Base-by-base conservation (phyloP, 2,888 invertebrate species). In the Parelbella ahira region DNA sequence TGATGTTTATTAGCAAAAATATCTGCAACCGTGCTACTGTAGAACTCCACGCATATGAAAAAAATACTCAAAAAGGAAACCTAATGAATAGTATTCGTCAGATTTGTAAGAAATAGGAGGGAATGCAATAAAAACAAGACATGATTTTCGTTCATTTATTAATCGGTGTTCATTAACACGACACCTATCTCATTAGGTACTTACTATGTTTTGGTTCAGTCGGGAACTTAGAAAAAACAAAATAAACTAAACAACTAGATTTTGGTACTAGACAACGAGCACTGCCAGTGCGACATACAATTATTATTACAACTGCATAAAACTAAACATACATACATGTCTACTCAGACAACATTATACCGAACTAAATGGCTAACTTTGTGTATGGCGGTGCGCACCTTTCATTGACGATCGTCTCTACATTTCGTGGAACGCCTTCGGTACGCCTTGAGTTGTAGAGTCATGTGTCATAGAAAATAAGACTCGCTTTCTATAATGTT, bases 141-240 rank as follows among this genome's bases (percentile, higher is more conserved):
- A 53, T 37, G 64, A 56, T 53, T 68, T 75, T 71, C 64, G 54
- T 56, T 67, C 60, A 65, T 72, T 59, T 78, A 80, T 78, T 81
- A 77, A 68, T 65, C 68, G 62, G 77, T 82, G 80, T 81, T 70
- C 63, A 63, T 75, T 68, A 79, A 81, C 79, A 83, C 77, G 75
- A 75, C 67, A 76, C 51, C 43, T 58, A 50, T 56, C n/a, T n/a
- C n/a, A n/a, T n/a, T n/a, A n/a, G n/a, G n/a, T n/a, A n/a, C n/a
- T n/a, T 77, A 76, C 81, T 83, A 79, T 73, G 68, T 77, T 87
- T 87, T 87, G 84, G 86, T 84, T 87, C 86, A 87, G 86, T 87
- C 86, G 72, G 84, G 73, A 86, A 87, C 86, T 84, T 87, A 87
- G n/a, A 81, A 73, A 15, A 68, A 81, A 80, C 74, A 82, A 82